Evolutionary conservation across 2,888 invertebrate genomes (phyloP), one percentile per base, ranked within the genome.

Genomic region (Eilema caniola): DNA sequence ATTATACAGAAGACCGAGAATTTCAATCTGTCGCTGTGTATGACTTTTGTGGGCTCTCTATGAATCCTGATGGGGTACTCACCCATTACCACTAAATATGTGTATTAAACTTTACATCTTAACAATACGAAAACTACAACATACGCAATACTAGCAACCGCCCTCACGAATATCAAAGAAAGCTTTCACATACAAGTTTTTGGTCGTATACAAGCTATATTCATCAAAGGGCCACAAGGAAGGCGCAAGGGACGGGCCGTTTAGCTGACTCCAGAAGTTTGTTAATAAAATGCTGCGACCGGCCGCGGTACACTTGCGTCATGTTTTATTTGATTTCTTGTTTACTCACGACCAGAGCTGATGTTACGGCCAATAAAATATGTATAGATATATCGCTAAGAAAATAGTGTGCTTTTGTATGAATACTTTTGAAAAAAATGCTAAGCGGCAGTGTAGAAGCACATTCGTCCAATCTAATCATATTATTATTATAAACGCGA

Each of bases 251-350:
- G 47, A 63, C 53, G n/a, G 53, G 28, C 25, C 53, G 64, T 77
- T 76, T 75, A 75, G 78, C 83, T 83, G 85, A 80, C 66, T 72
- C 75, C 78, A 53, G 70, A 86, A 86, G 77, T 86, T 85, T 86
- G 81, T 83, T 86, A 86, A 86, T 86, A 86, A 85, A 85, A 86
- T 78, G 75, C 75, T 77, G 73, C 72, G 70, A 72, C 66, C 77
- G 73, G 73, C 76, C 62, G 63, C 20, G 59, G 24, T 71, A 74
- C 82, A 83, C 62, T 76, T 80, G 82, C 67, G 78, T 66, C 71
- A 71, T 77, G 68, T 81, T 81, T 78, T 82, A 82, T 80, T 75
- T 73, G 66, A 78, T 78, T 79, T 77, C 74, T 83, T 84, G 81
- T 82, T 84, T 82, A 81, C 81, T 78, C 79, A 83, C 81, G 81